Percentiles rank a stretch among this genome's conserved stretches.
These are phyloP conservation scores for Cyprinella venusta DNA, from an alignment of 2,797 vertebrate species.

Conservation along the genomic window DNA sequence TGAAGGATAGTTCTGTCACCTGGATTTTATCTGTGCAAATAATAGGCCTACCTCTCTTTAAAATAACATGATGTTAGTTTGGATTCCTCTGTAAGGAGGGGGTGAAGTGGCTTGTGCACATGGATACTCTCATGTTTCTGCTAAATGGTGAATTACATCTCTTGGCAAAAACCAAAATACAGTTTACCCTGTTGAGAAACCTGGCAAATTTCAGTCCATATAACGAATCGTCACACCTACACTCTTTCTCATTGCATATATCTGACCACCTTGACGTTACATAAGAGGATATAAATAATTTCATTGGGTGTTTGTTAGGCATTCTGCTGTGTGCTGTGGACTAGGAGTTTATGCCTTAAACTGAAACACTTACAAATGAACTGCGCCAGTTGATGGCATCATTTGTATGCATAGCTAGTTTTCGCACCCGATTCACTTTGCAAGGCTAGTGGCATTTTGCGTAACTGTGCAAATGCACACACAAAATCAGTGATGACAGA, in stretches of 20 bases:
- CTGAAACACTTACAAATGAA: not conserved
- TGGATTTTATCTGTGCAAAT: slow-evolving; percentile 44
- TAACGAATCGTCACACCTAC: slow-evolving; percentile 15
- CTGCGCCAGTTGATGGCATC: not conserved
- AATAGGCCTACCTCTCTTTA: slow-evolving; percentile 41
- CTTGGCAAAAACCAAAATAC: not conserved
- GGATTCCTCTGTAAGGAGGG: slow-evolving; percentile 26
- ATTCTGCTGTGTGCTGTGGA: slow-evolving; percentile 15
- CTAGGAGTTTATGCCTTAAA: slow-evolving; percentile 6
- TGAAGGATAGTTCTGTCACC: slow-evolving; percentile 62
- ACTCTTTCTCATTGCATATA: not conserved
- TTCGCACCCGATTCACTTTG: not conserved
- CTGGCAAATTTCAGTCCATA: not conserved
- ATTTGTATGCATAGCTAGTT: slow-evolving; percentile 10
- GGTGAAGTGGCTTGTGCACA: slow-evolving; percentile 3
- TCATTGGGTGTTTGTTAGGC: slow-evolving; percentile 35
- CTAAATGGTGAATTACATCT: not conserved
- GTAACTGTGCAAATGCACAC: not conserved
- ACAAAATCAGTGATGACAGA: not conserved
- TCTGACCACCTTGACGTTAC: slow-evolving; percentile 46
- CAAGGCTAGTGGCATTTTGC: not conserved
- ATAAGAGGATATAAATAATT: slow-evolving; percentile 54
- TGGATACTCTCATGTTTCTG: slow-evolving; percentile 18
- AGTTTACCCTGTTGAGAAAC: not conserved
- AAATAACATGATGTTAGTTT: slow-evolving; percentile 44